A percentile compares a stretch with the other conserved stretches of the same genome.
phyloP scores from a whole-genome alignment of 2,888 invertebrate species.

The Spilosoma lubricipeda region DNA sequence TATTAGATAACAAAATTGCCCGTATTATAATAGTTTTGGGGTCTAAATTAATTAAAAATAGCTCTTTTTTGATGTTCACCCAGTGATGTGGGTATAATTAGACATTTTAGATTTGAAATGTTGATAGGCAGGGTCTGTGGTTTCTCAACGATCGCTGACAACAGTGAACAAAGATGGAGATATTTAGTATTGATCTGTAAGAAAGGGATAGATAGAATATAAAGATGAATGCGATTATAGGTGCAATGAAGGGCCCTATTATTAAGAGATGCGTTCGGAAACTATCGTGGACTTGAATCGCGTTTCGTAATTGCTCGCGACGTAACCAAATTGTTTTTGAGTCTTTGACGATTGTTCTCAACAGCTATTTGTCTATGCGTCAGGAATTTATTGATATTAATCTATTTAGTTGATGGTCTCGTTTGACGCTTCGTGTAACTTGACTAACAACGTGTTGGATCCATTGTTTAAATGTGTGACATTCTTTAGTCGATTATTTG shows the following conservation, averaged over 20 bases:
- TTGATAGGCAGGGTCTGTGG: slow-evolving; percentile 74
- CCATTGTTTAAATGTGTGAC: slow-evolving; percentile 47
- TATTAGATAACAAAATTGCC: slow-evolving; percentile 85
- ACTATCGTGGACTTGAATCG: slow-evolving; percentile 77
- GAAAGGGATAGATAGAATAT: slow-evolving; percentile 63
- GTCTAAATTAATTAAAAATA: slow-evolving; percentile 85
- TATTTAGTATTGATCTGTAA: slow-evolving; percentile 46
- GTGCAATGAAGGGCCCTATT: slow-evolving; percentile 70
- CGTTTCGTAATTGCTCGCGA: slow-evolving; percentile 81
- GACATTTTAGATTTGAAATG: slow-evolving; percentile 80
- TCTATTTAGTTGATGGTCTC: slow-evolving; percentile 71
- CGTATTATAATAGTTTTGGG: slow-evolving; percentile 83
- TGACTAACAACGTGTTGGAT: slow-evolving; percentile 48
- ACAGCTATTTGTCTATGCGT: slow-evolving; percentile 83
- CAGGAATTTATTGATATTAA: slow-evolving; percentile 71
- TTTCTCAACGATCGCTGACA: slow-evolving; percentile 79
- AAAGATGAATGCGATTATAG: slow-evolving; percentile 74
- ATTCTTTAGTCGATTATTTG: slow-evolving; percentile 25
- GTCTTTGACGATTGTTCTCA: slow-evolving; percentile 82
- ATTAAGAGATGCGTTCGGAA: slow-evolving; percentile 82
- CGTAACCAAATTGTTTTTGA: slow-evolving; percentile 83
- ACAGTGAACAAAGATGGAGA: slow-evolving; percentile 62
- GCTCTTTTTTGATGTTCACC: slow-evolving; percentile 78
- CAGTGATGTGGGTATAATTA: slow-evolving; percentile 86
- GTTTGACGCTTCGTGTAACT: slow-evolving; percentile 68